These are phyloP conservation scores for Cheilosia scutellata DNA, from an alignment of 2,888 invertebrate genomes.

Conservation along the genomic window DNA sequence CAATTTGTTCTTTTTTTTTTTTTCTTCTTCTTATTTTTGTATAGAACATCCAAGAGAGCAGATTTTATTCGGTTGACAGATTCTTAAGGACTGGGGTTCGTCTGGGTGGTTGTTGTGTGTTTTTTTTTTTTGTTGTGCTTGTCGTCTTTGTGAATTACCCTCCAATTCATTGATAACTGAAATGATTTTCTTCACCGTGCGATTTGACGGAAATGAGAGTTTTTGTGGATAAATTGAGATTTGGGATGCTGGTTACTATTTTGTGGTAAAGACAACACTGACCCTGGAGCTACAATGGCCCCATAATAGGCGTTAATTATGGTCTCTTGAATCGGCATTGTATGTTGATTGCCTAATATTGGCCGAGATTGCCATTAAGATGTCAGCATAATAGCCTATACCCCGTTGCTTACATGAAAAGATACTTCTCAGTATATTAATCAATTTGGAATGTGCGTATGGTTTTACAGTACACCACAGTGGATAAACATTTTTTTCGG, in stretches of 20 bases:
- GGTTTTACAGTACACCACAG: neutral
- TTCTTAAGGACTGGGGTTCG: constrained; percentile 44
- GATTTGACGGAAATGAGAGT: constrained; percentile 71
- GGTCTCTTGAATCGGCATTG: constrained; percentile 32
- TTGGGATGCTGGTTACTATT: constrained; percentile 28
- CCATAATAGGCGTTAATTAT: constrained; percentile 53
- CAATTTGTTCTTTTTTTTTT: constrained; percentile 66
- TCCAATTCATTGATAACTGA: constrained; percentile 73
- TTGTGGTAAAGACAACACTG: constrained; percentile 28
- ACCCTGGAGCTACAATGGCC: constrained; percentile 29
- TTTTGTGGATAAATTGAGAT: constrained; percentile 12
- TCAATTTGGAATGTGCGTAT: constrained; percentile 12
- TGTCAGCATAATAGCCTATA: constrained; percentile 22
- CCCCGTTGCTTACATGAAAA: neutral
- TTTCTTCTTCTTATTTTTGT: neutral
- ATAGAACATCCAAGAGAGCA: constrained; percentile 45
- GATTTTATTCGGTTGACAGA: constrained; percentile 62
- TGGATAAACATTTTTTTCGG: constrained; percentile 12
- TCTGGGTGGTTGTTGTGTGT: neutral
- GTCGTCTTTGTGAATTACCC: constrained; percentile 66
- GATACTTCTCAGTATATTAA: constrained; percentile 1
- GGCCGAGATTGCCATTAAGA: constrained; percentile 54
- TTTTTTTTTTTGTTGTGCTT: neutral
- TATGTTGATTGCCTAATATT: constrained; percentile 39
- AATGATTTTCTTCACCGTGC: constrained; percentile 64